Evolutionary conservation across 2,888 invertebrate species (phyloP).

Genomic region (Xylocampa areola): DNA sequence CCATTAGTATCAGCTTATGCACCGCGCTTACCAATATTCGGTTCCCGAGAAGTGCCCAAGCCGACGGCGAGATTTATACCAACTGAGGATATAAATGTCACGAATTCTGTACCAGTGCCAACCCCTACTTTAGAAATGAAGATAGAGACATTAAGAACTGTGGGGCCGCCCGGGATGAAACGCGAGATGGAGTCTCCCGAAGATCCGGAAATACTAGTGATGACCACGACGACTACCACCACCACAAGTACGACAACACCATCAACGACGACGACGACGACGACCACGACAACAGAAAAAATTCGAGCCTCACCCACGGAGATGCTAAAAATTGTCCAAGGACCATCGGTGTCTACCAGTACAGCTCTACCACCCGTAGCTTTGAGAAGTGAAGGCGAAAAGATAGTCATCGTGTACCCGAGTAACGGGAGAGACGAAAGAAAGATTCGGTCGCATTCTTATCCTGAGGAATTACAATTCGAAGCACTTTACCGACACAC

Average conservation of each 20-base stretch:
- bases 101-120: conserved; percentile 80
- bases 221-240: conserved; percentile 71
- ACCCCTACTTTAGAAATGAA: conserved; percentile 87
- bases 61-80: conserved; percentile 91
- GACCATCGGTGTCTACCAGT: conserved; percentile 77
- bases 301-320: conserved; percentile 78
- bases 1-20: conserved; percentile 95
- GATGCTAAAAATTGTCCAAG: conserved; percentile 79
- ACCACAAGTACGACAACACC: conserved; percentile 67
- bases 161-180: conserved; percentile 84
- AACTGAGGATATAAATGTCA: conserved; percentile 80
- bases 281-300: conserved; percentile 72
- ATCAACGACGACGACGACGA: conserved; percentile 68
- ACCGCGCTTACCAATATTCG: conserved; percentile 92
- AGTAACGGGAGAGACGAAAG: conserved; percentile 86
- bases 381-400: conserved; percentile 80
- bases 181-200: conserved; percentile 81
- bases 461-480: conserved; percentile 87
- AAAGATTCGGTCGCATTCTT: conserved; percentile 85
- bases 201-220: conserved; percentile 78
- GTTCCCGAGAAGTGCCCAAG: conserved; percentile 81
- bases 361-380: conserved; percentile 85
- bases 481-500: conserved; percentile 86
- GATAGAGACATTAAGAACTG: conserved; percentile 80
- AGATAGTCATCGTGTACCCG: conserved; percentile 87